A percentile compares a stretch with the other conserved stretches of the same genome.
Evolutionary conservation across 2,888 invertebrate species (phyloP).

Genomic region (Pimpla rufipes): DNA sequence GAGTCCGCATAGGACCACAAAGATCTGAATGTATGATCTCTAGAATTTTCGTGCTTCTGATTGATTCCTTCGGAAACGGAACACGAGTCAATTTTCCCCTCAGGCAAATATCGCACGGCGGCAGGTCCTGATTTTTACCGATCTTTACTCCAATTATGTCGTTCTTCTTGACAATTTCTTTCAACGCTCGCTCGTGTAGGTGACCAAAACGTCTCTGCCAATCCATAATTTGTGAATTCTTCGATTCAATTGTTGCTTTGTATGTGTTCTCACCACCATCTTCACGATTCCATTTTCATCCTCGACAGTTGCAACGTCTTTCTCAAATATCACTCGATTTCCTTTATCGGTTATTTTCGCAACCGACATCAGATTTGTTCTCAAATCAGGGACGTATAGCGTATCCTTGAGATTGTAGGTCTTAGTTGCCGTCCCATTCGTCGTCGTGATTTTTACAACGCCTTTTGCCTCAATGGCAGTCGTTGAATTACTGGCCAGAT

Average conservation of each 20-base stretch:
- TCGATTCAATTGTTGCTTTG: neutral
- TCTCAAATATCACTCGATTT: slow-evolving; percentile 59
- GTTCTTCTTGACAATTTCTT: slow-evolving; percentile 11
- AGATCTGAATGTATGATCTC: slow-evolving; percentile 74
- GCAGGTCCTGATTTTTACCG: neutral
- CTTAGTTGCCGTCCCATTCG: slow-evolving; percentile 3
- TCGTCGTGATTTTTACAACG: slow-evolving; percentile 25
- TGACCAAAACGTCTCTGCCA: slow-evolving; percentile 48
- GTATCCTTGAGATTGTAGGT: slow-evolving; percentile 29
- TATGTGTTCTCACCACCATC: neutral
- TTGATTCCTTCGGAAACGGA: neutral
- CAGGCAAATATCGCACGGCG: slow-evolving; percentile 23
- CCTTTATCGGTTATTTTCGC: slow-evolving; percentile 68
- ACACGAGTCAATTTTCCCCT: slow-evolving; percentile 26
- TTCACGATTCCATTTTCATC: neutral
- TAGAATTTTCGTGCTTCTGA: slow-evolving; percentile 5
- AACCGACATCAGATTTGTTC: too few relatives aligned
- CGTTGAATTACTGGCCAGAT: slow-evolving; percentile 34
- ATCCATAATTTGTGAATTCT: neutral
- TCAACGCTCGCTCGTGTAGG: slow-evolving; percentile 27
- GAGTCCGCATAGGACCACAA: slow-evolving; percentile 55
- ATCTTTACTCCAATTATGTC: slow-evolving; percentile 16
- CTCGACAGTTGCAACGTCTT: slow-evolving; percentile 51
- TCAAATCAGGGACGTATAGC: slow-evolving; percentile 41
- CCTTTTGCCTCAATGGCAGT: slow-evolving; percentile 35